Base-by-base conservation (phyloP, 2,797 vertebrate species). In the Pangasius krempfi region DNA sequence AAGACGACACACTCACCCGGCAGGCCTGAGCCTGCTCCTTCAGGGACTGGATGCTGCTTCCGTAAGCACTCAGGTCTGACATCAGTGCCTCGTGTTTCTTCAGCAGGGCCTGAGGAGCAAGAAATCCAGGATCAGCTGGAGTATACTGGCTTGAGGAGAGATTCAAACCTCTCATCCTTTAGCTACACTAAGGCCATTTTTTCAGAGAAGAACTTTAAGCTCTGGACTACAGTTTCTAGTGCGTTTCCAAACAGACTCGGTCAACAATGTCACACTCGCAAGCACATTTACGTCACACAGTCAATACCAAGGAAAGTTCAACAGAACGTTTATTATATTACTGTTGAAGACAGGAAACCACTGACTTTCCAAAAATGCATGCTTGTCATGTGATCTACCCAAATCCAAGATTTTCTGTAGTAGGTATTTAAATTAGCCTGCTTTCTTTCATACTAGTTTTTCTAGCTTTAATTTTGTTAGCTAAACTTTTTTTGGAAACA, bases 1-100 rank as follows among this genome's bases (percentile, higher is more conserved):
- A 79, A 1, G 16, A 72, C 0, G n/a, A 1, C 18, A 22, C 76
- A 84, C 95, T 97, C 95, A 99, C 99, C 96, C 99, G 96, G 96
- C 99, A 99, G 10, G 97, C 95, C 93, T 98, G 97, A 12, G 98
- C 98, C 93, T 99, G 97, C 88, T 99, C 98, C 91, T 98, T 97
- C 86, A 99, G 91, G 0, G 96, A 91, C 78, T 98, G 97, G 88
- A 99, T 99, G 95, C 98, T 99, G 94, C 98, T 99, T 93, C 99
- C 98, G 0, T 99, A 99, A 64, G 99, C 99, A 0, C 97, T 98
- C 90, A 99, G 96, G 93, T 99, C 99, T 0, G 99, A 99, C 98
- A 98, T 98, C 94, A 99, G 93, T 70, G 99, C 99, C 93, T 99
- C 99, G 0, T 99, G 99, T 91, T 99, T 99, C 96, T 99, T 99